Conservation (phyloP, 2,888 invertebrate genomes). For the Eilema caniola region DNA sequence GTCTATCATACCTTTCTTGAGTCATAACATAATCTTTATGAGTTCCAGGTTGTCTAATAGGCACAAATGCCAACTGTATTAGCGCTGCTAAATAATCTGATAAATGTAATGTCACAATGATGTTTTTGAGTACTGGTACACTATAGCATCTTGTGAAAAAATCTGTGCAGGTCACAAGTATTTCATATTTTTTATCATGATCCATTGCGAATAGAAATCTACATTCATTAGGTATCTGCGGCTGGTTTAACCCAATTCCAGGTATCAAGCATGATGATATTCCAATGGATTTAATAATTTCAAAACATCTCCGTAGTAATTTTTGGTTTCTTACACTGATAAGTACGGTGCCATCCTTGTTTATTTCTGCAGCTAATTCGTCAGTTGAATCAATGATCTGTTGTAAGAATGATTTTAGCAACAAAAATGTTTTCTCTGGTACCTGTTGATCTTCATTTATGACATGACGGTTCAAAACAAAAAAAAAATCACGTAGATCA, state of each 20-base stretch:
- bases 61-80: slow-evolving; percentile 90
- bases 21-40: slow-evolving; percentile 85
- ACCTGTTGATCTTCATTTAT: slow-evolving; percentile 32
- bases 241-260: slow-evolving; percentile 87
- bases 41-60: slow-evolving; percentile 87
- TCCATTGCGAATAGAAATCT: slow-evolving; percentile 65
- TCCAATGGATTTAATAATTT: slow-evolving; percentile 89
- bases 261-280: slow-evolving; percentile 89
- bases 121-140: slow-evolving; percentile 83
- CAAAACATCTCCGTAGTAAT: slow-evolving; percentile 87
- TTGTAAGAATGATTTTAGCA: slow-evolving; percentile 75
- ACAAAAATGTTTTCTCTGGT: slow-evolving; percentile 46
- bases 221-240: slow-evolving; percentile 74
- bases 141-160: slow-evolving; percentile 81
- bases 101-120: slow-evolving; percentile 86
- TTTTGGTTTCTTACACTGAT: slow-evolving; percentile 90
- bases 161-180: slow-evolving; percentile 81
- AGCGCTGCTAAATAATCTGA: slow-evolving; percentile 89
- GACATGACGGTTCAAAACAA: slow-evolving; percentile 39
- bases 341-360: slow-evolving; percentile 67
- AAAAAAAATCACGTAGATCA: slow-evolving; percentile 58
- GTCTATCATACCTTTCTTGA: slow-evolving; percentile 80
- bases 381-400: slow-evolving; percentile 79
- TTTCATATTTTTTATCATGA: slow-evolving; percentile 83
- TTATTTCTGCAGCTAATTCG: slow-evolving; percentile 64